phyloP scores from a whole-genome alignment of 2,113 vertebrate species.

The Junco hyemalis region DNA sequence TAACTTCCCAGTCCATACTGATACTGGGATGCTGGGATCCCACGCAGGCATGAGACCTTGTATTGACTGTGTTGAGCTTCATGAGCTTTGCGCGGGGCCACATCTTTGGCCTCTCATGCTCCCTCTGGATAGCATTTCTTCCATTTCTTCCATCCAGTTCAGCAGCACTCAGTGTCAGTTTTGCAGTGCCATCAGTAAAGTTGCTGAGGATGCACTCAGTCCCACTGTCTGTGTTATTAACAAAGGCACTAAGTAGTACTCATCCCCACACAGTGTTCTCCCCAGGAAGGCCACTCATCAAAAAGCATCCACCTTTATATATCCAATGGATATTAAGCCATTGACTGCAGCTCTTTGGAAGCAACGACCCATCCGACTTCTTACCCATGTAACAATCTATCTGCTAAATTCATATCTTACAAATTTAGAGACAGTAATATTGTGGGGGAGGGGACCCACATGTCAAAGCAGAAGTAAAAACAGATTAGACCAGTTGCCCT shows the following conservation, averaged over 20 bases:
- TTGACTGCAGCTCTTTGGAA: not conserved
- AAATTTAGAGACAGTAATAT: not conserved
- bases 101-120: not conserved
- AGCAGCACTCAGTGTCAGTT: not conserved
- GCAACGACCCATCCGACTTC: not conserved
- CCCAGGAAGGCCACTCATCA: not conserved
- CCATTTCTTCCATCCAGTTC: not conserved
- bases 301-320: no score
- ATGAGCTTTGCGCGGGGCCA: fast-evolving
- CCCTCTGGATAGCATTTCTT: not conserved
- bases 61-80: not conserved
- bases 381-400: not conserved
- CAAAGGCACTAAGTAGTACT: not conserved
- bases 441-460: not conserved
- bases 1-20: not conserved
- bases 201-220: fast-evolving
- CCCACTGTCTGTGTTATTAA: not conserved
- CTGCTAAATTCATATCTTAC: fast-evolving
- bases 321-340: not conserved
- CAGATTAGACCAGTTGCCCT: not conserved
- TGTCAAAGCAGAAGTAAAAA: not conserved
- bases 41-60: fast-evolving
- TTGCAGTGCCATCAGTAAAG: not conserved
- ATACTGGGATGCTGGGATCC: fast-evolving
- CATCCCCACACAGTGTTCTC: fast-evolving